Evolutionary conservation across 1,140 invertebrate species (phyloP), one percentile per base, ranked within the genome.

Genomic region (Caenorhabditis tropicalis): DNA sequence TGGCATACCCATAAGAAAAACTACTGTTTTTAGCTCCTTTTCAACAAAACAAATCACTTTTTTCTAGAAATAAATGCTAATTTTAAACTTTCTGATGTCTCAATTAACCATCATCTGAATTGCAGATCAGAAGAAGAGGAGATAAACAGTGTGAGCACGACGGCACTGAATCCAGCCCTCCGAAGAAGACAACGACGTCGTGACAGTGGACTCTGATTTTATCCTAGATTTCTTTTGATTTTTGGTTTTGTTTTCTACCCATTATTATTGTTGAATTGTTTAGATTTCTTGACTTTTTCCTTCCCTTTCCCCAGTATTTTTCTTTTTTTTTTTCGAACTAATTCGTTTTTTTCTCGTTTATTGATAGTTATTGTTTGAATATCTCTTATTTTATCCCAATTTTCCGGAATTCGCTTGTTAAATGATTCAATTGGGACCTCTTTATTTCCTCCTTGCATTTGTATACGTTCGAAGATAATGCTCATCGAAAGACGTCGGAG

Each of bases 81-180:
- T 12, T 6, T 19, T 27, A 43, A 15, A 46, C 27, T 21, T n/a
- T 27, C 1, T 33, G 27, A 51, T 49, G 21, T 27, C 24, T 51
- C 27, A 46, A 29, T n/a, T 51, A 31, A 15, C n/a, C 12, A 39
- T 24, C 16, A 1, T 24, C 79, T 43, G 80, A 46, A 16, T 82
- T 60, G 29, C 51, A 82, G 82, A 48, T 60, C 82, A 16, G 56
- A 82, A 70, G 82, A 48, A 27, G 56, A 82, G 12, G 56, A 82
- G 39, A 58, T 65, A 43, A 36, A 39, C 58, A 70, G 56, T 43
- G 39, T 60, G 21, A 82, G 82, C 33, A 49, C 60, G 9, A 46
- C 43, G 9, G 60, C 60, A 19, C 24, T 82, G 43, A 82, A 82
- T 70, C 82, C 82, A 24, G 56, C 56, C 3, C 27, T 82, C n/a